Evolutionary conservation across 2,797 vertebrate species (phyloP).

Genomic region (Acanthurus lineatus): DNA sequence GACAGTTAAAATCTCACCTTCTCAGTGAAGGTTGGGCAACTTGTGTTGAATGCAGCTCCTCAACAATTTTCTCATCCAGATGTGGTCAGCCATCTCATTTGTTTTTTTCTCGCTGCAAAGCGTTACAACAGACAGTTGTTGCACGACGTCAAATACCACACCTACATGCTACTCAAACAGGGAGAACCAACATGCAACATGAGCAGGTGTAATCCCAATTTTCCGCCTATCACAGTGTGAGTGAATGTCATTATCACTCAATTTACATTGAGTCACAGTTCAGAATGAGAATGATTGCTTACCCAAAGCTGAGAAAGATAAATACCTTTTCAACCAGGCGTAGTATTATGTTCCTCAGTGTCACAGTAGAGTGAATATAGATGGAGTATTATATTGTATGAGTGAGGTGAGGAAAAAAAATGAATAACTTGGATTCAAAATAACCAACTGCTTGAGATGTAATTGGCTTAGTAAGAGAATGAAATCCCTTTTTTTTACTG

Average conservation of each 20-base stretch:
- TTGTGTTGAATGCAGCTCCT: too few species aligned
- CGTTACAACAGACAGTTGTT: too few species aligned
- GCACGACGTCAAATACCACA: not conserved
- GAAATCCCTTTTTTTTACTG: constrained; percentile 1
- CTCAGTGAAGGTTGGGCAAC: too few species aligned
- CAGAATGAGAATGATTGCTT: constrained; percentile 25
- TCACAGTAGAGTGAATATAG: constrained; percentile 36
- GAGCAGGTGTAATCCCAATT: not conserved
- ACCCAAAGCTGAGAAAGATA: constrained; percentile 1
- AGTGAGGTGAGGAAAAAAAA: not conserved
- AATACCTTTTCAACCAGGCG: constrained; percentile 5
- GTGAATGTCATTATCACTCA: constrained; percentile 10
- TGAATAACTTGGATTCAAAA: constrained; percentile 11
- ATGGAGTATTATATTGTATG: constrained; percentile 28
- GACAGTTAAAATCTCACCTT: too few species aligned
- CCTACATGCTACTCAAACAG: not conserved
- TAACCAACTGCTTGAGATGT: constrained; percentile 21
- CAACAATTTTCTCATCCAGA: too few species aligned
- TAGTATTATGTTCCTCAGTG: constrained; percentile 1
- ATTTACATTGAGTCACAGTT: constrained; percentile 24
- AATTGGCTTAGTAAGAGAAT: not conserved
- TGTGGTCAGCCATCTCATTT: too few species aligned
- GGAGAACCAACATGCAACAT: not conserved
- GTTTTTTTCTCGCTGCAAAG: too few species aligned
- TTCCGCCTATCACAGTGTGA: not conserved